A percentile compares a stretch with the other conserved stretches of the same genome.
Conservation (phyloP, 2,888 invertebrate species). For the Leptarthrus brevirostris region DNA sequence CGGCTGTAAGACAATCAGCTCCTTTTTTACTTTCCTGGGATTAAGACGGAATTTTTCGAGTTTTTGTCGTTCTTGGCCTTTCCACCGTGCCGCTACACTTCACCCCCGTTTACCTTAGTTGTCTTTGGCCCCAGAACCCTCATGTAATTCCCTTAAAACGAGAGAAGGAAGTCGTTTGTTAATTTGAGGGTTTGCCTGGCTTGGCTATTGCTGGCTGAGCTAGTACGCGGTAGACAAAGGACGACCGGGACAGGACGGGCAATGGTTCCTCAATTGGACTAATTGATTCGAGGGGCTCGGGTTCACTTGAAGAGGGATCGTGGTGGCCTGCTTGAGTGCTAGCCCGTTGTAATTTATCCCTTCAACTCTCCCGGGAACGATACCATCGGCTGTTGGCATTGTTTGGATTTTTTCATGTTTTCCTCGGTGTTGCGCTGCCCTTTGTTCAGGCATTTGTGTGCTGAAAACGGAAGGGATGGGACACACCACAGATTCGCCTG, state of each 20-base stretch:
- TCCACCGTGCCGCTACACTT: not conserved
- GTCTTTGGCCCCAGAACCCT: not conserved
- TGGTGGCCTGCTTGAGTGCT: slow-evolving; percentile 19
- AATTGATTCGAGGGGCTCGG: slow-evolving; percentile 52
- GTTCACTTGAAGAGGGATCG: slow-evolving; percentile 44
- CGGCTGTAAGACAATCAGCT: not conserved
- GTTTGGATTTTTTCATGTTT: slow-evolving; percentile 32
- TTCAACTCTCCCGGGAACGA: slow-evolving; percentile 29
- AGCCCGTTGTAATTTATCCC: slow-evolving; percentile 35
- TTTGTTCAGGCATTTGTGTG: not conserved
- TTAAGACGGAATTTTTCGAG: slow-evolving; percentile 40
- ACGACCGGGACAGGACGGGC: not conserved
- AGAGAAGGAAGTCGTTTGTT: slow-evolving; percentile 48
- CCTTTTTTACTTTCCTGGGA: slow-evolving; percentile 10
- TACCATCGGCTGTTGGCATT: slow-evolving; percentile 37
- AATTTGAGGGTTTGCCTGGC: slow-evolving; percentile 37
- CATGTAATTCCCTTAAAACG: slow-evolving; percentile 47
- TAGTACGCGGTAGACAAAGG: not conserved
- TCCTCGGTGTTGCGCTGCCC: slow-evolving; percentile 17
- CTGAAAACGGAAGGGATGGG: slow-evolving; percentile 1
- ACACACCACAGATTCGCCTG: not conserved
- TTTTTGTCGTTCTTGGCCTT: slow-evolving; percentile 11
- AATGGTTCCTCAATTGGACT: slow-evolving; percentile 53
- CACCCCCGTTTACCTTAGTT: not conserved
- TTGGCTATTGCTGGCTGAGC: not conserved